Conservation (phyloP, 1,140 invertebrate species). For the Zaprionus ornatus region DNA sequence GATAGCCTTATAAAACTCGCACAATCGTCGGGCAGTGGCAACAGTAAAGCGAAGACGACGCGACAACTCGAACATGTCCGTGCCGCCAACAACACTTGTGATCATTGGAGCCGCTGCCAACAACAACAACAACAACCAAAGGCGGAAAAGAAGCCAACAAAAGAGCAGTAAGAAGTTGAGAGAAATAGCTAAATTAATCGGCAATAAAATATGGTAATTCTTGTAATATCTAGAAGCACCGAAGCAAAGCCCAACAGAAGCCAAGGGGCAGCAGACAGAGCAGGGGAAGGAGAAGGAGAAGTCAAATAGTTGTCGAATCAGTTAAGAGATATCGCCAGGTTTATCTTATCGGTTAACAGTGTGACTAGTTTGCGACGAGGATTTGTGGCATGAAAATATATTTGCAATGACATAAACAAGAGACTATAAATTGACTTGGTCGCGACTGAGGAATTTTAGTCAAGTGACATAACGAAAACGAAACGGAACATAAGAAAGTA, state of each 20-base stretch:
- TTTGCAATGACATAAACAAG: slow-evolving; percentile 74
- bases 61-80: slow-evolving; percentile 52
- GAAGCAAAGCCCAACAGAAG: slow-evolving; percentile 3
- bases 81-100: slow-evolving; percentile 56
- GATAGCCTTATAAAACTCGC: slow-evolving; percentile 59
- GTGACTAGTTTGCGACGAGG: slow-evolving; percentile 24
- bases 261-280: not conserved
- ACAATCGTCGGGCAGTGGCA: slow-evolving; percentile 36
- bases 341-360: slow-evolving; percentile 62
- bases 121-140: slow-evolving; percentile 11
- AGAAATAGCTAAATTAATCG: not conserved
- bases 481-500: not conserved
- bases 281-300: slow-evolving; percentile 36
- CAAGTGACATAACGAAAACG: slow-evolving; percentile 33
- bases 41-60: slow-evolving; percentile 32
- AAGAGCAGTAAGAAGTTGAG: slow-evolving; percentile 15
- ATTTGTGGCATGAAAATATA: slow-evolving; percentile 74
- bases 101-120: slow-evolving; percentile 53
- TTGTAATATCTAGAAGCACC: slow-evolving; percentile 13
- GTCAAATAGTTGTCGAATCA: slow-evolving; percentile 61
- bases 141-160: slow-evolving; percentile 12
- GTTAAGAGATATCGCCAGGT: slow-evolving; percentile 27
- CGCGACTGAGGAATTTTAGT: slow-evolving; percentile 48
- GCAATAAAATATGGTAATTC: slow-evolving; percentile 5
- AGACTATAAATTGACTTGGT: slow-evolving; percentile 62